Evolutionary conservation across 2,113 vertebrate species (phyloP).

Genomic region (Indri indri): DNA sequence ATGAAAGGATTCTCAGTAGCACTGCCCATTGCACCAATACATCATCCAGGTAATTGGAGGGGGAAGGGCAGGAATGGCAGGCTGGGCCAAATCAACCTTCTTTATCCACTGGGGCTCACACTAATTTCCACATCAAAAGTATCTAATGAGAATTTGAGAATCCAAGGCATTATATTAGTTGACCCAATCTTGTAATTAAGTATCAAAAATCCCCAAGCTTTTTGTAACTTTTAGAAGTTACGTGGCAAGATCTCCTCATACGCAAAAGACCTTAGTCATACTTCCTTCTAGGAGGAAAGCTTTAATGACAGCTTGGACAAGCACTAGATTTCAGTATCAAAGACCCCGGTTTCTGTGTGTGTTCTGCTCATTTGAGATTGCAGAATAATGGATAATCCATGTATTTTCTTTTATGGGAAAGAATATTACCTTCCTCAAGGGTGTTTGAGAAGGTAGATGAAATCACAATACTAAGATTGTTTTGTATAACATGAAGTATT

Average conservation of each 20-base stretch:
- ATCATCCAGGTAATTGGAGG: constrained; percentile 71
- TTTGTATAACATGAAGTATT: not conserved
- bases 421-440: not conserved
- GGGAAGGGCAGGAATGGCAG: not conserved
- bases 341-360: not conserved
- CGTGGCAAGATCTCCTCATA: not conserved
- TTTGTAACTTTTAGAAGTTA: constrained; percentile 35
- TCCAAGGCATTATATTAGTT: not conserved
- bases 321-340: constrained; percentile 26
- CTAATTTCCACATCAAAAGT: constrained; percentile 59
- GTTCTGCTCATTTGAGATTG: not conserved
- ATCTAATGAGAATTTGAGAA: constrained; percentile 66
- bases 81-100: constrained; percentile 31
- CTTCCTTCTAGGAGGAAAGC: constrained; percentile 36
- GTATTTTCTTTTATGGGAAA: not conserved
- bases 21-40: not conserved
- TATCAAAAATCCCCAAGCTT: constrained; percentile 59
- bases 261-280: constrained; percentile 27
- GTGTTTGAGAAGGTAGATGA: not conserved
- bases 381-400: not conserved
- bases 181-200: constrained; percentile 72
- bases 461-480: not conserved
- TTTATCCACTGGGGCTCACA: not conserved
- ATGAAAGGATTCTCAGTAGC: constrained; percentile 66
- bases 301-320: constrained; percentile 61